phyloP scores from a whole-genome alignment of 2,888 invertebrate genomes.

The Agrochola macilenta region DNA sequence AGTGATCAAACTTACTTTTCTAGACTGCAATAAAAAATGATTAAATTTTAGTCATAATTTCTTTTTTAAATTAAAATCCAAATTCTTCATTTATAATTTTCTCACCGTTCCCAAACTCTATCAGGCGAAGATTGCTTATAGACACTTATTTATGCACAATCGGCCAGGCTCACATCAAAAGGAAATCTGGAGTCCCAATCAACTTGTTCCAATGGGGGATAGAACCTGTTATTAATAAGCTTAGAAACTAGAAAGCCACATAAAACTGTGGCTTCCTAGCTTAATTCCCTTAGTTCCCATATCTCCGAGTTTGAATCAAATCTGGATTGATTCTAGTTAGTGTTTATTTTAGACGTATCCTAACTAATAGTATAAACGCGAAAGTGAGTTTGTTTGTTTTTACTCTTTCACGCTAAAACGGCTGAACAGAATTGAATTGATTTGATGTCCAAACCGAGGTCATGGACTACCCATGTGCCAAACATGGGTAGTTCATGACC shows the following conservation, averaged over 20 bases:
- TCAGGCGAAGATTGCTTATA: neutral
- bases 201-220: slow-evolving; percentile 16
- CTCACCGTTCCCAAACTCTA: neutral
- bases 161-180: slow-evolving; percentile 22
- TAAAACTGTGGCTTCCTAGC: slow-evolving; percentile 19
- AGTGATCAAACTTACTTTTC: neutral
- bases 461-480: too few relatives aligned
- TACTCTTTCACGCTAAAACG: too few relatives aligned
- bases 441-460: too few relatives aligned
- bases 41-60: too few relatives aligned
- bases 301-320: slow-evolving; percentile 24
- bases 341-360: neutral
- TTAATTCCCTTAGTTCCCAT: slow-evolving; percentile 25
- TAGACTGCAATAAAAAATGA: neutral
- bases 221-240: slow-evolving; percentile 26
- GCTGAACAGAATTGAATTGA: too few relatives aligned
- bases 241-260: slow-evolving; percentile 29
- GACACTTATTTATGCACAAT: slow-evolving; percentile 32
- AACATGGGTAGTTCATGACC: too few relatives aligned
- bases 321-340: slow-evolving; percentile 2
- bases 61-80: neutral
- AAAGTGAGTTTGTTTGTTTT: too few relatives aligned
- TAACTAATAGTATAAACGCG: too few relatives aligned
- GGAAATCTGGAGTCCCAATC: slow-evolving; percentile 19
- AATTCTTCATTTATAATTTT: neutral